Percentiles rank a stretch among this genome's conserved stretches.
Conservation (phyloP, 1,140 invertebrate species). For the Platorchestia sp. region DNA sequence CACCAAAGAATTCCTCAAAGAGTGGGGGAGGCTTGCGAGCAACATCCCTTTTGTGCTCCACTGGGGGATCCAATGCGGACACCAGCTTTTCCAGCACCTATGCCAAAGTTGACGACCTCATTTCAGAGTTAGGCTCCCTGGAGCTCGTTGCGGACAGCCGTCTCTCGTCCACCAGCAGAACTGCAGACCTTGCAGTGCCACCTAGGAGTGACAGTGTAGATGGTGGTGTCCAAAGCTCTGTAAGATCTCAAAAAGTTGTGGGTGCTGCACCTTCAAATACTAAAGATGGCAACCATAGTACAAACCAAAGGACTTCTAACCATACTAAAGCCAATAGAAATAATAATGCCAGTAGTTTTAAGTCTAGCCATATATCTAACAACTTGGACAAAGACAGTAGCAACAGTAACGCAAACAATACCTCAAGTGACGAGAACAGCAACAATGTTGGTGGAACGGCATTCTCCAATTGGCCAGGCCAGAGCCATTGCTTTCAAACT, state of each 20-base stretch:
- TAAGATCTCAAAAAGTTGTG: constrained; percentile 5
- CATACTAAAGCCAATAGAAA: constrained; percentile 49
- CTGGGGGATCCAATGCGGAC: neutral
- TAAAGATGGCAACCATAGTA: constrained; percentile 44
- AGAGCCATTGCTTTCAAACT: neutral
- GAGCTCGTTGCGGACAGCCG: constrained; percentile 23
- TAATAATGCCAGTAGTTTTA: constrained; percentile 43
- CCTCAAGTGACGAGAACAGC: neutral
- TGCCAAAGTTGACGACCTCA: constrained; percentile 10
- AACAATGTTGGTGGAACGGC: neutral
- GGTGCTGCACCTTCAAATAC: neutral
- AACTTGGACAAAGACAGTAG: neutral
- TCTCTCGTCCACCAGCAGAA: neutral
- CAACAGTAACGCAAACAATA: neutral
- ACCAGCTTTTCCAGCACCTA: constrained; percentile 21
- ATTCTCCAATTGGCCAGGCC: neutral
- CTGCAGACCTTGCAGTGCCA: neutral
- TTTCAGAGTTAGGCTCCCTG: neutral
- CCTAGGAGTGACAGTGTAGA: neutral
- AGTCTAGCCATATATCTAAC: constrained; percentile 21
- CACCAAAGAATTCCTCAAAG: constrained; percentile 18
- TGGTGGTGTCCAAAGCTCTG: neutral
- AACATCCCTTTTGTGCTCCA: neutral
- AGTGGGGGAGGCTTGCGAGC: neutral
- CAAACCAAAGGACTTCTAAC: constrained; percentile 48